Conservation (phyloP, 2,888 invertebrate species). For the Choreutis nemorana region DNA sequence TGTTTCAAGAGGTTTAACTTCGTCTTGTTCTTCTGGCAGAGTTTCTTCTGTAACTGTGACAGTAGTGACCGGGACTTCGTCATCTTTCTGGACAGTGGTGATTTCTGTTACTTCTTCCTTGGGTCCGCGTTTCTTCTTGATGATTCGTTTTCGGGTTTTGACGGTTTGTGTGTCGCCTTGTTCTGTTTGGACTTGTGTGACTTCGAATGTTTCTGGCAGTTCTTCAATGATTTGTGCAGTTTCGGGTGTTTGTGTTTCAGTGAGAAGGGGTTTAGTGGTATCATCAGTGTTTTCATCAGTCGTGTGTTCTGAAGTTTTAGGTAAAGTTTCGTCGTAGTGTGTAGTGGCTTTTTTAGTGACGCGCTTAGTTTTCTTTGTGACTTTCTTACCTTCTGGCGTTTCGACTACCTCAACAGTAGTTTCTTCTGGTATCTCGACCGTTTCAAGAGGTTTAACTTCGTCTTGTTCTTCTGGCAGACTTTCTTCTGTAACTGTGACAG, state of each 20-base stretch:
- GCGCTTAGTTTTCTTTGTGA: slow-evolving; percentile 14
- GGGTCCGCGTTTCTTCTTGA: slow-evolving; percentile 20
- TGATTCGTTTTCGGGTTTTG: slow-evolving; percentile 18
- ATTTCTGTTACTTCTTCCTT: slow-evolving; percentile 27
- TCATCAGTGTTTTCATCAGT: slow-evolving; percentile 16
- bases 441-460: slow-evolving; percentile 9
- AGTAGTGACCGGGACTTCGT: slow-evolving; percentile 14
- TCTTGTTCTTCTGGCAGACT: slow-evolving; percentile 5
- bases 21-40: slow-evolving; percentile 8
- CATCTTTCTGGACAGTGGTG: slow-evolving; percentile 24
- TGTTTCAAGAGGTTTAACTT: slow-evolving; percentile 13
- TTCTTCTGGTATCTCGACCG: slow-evolving; percentile 12
- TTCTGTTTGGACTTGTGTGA: slow-evolving; percentile 18
- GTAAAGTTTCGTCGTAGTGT: slow-evolving; percentile 12
- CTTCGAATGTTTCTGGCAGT: slow-evolving; percentile 15
- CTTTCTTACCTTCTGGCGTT: slow-evolving; percentile 7
- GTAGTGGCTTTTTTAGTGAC: slow-evolving; percentile 23
- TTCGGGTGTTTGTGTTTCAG: slow-evolving; percentile 7
- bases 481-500: slow-evolving; percentile 13
- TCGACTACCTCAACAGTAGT: slow-evolving; percentile 4
- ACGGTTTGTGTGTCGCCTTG: slow-evolving; percentile 26
- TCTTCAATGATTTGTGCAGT: slow-evolving; percentile 18
- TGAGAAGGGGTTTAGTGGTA: slow-evolving; percentile 12
- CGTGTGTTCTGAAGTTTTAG: slow-evolving; percentile 11
- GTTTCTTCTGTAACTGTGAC: slow-evolving; percentile 12